Evolutionary conservation across 1,140 invertebrate species (phyloP).

Genomic region (Galleria mellonella): DNA sequence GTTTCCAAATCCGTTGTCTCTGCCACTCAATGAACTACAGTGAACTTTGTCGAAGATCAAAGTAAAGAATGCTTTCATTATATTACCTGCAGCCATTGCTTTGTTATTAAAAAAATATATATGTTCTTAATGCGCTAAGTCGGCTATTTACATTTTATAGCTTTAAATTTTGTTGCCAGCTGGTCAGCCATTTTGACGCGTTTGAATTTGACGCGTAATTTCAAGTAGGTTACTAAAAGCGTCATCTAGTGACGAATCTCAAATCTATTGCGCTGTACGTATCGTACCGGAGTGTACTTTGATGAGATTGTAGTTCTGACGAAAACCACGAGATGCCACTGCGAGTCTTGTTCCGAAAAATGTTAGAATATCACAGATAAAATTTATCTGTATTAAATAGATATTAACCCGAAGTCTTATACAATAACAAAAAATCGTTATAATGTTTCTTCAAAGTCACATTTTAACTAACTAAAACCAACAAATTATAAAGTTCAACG

Average conservation of each 20-base stretch:
- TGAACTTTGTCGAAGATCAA: slow-evolving; percentile 35
- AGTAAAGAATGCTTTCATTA: slow-evolving; percentile 37
- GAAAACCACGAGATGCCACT: no score
- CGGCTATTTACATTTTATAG: slow-evolving; percentile 28
- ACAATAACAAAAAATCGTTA: no score
- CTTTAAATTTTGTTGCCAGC: slow-evolving; percentile 13
- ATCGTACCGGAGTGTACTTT: no score
- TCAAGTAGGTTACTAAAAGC: neutral
- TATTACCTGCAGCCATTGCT: slow-evolving; percentile 33
- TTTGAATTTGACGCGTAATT: slow-evolving; percentile 17
- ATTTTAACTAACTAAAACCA: no score
- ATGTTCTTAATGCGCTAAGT: slow-evolving; percentile 1
- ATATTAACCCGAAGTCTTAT: no score
- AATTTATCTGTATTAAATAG: no score
- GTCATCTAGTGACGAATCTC: slow-evolving; percentile 24
- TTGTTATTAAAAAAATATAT: slow-evolving; percentile 9
- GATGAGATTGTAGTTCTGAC: no score
- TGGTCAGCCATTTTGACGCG: slow-evolving; percentile 30
- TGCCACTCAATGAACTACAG: slow-evolving; percentile 29
- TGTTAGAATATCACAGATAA: no score
- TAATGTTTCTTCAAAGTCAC: no score
- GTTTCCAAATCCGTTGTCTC: slow-evolving; percentile 61
- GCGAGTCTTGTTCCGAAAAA: no score
- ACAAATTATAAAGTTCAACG: no score
- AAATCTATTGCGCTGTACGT: no score